phyloP scores from a whole-genome alignment of 2,888 invertebrate genomes.

The Ormyrus pomaceus region DNA sequence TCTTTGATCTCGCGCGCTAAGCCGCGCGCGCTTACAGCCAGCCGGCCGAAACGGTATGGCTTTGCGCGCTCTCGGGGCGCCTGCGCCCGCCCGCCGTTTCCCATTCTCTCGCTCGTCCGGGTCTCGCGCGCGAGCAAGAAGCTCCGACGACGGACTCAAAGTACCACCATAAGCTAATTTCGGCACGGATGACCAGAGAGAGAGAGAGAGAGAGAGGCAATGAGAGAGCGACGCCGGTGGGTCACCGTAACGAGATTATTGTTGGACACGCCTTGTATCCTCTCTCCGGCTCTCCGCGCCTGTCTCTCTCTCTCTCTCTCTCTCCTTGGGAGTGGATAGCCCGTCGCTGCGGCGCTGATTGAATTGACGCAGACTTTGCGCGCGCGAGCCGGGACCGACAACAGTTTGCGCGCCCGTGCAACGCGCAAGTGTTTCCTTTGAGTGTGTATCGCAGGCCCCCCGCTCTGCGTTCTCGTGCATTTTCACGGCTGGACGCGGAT shows the following conservation, averaged over 20 bases:
- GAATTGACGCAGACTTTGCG: neutral
- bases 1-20: conserved; percentile 8
- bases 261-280: neutral
- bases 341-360: neutral
- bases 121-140: neutral
- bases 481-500: too few species aligned
- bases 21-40: conserved; percentile 2
- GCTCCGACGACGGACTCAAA: neutral
- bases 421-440: neutral
- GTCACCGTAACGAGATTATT: conserved; percentile 12
- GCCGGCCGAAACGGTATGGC: conserved; percentile 4
- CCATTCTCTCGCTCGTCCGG: neutral
- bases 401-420: neutral
- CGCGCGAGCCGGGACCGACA: neutral
- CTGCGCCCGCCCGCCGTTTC: neutral
- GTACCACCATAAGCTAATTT: conserved; percentile 14
- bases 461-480: too few species aligned
- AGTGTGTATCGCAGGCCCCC: neutral
- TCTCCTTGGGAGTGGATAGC: neutral
- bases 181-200: conserved; percentile 2
- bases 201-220: neutral
- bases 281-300: neutral
- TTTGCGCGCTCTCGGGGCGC: neutral
- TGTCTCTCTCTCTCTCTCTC: neutral
- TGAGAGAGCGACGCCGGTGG: neutral